These are phyloP conservation scores for Eospalax fontanierii DNA, from an alignment of 2,797 vertebrate species.

Conservation along the genomic window DNA sequence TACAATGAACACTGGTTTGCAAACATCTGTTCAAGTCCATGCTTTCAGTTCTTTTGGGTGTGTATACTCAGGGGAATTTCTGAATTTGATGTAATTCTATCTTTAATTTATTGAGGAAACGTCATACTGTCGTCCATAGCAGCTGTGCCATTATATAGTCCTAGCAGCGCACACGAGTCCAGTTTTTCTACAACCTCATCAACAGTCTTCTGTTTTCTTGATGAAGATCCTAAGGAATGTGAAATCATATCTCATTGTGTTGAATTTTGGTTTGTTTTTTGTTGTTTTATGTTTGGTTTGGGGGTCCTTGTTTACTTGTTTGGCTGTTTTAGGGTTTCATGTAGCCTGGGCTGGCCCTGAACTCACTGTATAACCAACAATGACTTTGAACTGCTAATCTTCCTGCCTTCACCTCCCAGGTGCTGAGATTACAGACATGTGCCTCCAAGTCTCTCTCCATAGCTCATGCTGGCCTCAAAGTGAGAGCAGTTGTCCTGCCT, in stretches of 20 bases:
- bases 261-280: background rate
- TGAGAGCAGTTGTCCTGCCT: background rate
- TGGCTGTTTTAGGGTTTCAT: background rate
- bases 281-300: background rate
- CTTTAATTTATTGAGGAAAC: slow-evolving; percentile 26
- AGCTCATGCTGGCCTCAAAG: background rate
- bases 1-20: background rate
- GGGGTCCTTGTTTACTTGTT: background rate
- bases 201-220: slow-evolving; percentile 6
- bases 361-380: background rate
- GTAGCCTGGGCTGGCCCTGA: background rate
- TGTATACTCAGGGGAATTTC: background rate
- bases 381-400: background rate
- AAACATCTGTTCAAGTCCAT: background rate
- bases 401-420: background rate
- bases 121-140: background rate
- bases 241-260: background rate
- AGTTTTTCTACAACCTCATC: background rate
- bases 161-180: background rate
- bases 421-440: background rate
- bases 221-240: background rate
- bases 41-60: slow-evolving; percentile 22
- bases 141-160: slow-evolving; percentile 1
- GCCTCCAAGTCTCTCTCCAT: background rate
- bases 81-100: background rate